Conservation (phyloP, 2,888 invertebrate genomes). For the Apodemia mormo region DNA sequence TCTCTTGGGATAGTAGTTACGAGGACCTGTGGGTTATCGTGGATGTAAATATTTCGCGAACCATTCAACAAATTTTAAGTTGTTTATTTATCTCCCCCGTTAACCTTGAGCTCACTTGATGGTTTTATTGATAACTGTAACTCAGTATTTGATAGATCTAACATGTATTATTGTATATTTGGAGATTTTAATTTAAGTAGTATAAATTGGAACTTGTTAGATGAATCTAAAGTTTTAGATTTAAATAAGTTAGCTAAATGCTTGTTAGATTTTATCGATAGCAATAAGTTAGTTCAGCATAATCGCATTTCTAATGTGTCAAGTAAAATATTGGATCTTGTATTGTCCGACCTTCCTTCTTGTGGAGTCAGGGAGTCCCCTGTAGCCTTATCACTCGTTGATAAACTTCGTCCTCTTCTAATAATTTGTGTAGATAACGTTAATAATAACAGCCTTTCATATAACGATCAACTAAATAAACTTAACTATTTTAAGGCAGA, state of each 20-base stretch:
- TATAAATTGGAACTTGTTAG: slow-evolving; percentile 22
- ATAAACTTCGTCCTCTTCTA: neutral
- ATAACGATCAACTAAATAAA: neutral
- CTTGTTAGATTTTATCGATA: no score
- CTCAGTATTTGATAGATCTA: slow-evolving; percentile 1
- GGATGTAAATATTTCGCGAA: slow-evolving; percentile 1
- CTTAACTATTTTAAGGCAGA: no score
- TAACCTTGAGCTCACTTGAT: neutral
- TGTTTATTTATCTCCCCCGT: neutral
- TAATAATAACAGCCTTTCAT: neutral
- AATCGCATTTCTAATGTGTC: no score
- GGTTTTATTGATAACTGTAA: slow-evolving; percentile 21
- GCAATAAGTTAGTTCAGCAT: no score
- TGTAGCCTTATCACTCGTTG: neutral
- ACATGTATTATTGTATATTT: slow-evolving; percentile 5
- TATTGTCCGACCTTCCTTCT: no score
- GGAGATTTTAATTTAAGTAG: no score
- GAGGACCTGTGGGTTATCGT: neutral
- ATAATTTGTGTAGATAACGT: neutral
- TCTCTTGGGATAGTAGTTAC: neutral
- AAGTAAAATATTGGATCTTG: no score
- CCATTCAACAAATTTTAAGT: neutral
- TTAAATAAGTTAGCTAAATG: neutral
- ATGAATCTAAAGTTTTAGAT: neutral
- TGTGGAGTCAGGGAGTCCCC: neutral